A percentile compares a stretch with the other conserved stretches of the same genome.
Evolutionary conservation across 2,797 vertebrate genomes (phyloP).

Genomic region (Poeciliopsis paucimaculata): DNA sequence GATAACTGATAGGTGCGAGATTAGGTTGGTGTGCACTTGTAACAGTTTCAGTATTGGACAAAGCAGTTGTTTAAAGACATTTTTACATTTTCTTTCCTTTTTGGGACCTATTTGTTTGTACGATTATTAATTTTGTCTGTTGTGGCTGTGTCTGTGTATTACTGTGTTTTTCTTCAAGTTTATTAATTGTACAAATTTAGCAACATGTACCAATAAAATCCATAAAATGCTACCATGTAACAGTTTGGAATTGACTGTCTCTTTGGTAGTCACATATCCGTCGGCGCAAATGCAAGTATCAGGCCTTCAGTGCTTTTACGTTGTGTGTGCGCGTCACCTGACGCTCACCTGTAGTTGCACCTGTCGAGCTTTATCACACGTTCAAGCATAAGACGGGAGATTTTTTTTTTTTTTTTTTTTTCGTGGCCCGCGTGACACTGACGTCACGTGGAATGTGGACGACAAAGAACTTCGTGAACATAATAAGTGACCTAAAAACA

Average conservation of each 20-base stretch:
- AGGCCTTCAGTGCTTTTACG: too few species aligned
- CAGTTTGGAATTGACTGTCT: neutral
- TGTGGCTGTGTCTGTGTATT: neutral
- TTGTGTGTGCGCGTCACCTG: neutral
- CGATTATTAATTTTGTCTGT: neutral
- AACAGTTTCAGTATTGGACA: neutral
- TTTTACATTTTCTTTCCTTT: neutral
- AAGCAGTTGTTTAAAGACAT: neutral
- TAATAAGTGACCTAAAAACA: slow-evolving; percentile 62
- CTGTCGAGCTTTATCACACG: slow-evolving; percentile 15
- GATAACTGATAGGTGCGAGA: neutral
- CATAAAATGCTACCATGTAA: neutral
- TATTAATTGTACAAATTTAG: neutral
- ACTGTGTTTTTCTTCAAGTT: neutral
- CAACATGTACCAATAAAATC: neutral
- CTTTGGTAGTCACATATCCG: neutral
- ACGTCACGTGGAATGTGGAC: slow-evolving; percentile 66
- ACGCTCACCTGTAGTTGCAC: slow-evolving; percentile 34
- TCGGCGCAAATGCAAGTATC: neutral
- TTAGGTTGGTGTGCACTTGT: neutral
- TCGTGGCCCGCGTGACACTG: slow-evolving; percentile 61
- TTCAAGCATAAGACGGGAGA: slow-evolving; percentile 49
- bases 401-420: neutral
- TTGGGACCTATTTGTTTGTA: neutral
- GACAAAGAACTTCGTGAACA: slow-evolving; percentile 45